Evolutionary conservation across 2,888 invertebrate genomes (phyloP).

Genomic region (Erebia ligea): DNA sequence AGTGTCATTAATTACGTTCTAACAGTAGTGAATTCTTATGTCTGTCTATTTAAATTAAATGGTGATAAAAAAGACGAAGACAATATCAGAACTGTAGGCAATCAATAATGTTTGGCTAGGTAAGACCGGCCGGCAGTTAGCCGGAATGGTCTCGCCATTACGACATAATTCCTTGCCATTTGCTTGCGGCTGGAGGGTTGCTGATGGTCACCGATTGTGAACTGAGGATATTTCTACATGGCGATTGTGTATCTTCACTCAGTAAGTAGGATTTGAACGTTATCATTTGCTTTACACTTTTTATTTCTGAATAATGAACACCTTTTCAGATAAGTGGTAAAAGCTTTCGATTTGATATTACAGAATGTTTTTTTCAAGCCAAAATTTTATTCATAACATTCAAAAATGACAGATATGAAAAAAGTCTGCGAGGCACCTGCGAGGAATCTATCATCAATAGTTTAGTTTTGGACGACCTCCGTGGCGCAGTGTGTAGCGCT

Average conservation of each 20-base stretch:
- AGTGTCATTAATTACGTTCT: background rate
- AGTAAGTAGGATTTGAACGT: background rate
- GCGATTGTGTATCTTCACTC: constrained; percentile 31
- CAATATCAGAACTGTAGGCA: constrained; percentile 45
- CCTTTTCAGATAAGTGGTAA: too few species aligned
- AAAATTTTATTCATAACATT: too few species aligned
- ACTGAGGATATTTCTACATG: constrained; percentile 43
- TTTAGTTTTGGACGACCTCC: too few species aligned
- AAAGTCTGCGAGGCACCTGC: too few species aligned
- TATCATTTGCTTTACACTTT: too few species aligned
- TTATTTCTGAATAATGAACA: too few species aligned
- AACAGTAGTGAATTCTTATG: background rate
- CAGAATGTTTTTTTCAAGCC: too few species aligned
- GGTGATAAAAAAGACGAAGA: constrained; percentile 20
- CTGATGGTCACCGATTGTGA: constrained; percentile 61
- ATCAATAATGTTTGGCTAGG: constrained; percentile 76
- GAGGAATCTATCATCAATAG: too few species aligned
- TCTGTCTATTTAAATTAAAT: constrained; percentile 4
- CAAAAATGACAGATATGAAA: too few species aligned
- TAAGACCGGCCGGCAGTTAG: constrained; percentile 75
- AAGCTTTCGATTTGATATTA: too few species aligned
- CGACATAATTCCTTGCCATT: constrained; percentile 80
- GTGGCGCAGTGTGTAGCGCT: too few species aligned
- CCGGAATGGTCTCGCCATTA: constrained; percentile 80
- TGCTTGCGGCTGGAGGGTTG: constrained; percentile 70